These are phyloP conservation scores for Chesias legatella DNA, from an alignment of 2,888 invertebrate species.

Conservation along the genomic window DNA sequence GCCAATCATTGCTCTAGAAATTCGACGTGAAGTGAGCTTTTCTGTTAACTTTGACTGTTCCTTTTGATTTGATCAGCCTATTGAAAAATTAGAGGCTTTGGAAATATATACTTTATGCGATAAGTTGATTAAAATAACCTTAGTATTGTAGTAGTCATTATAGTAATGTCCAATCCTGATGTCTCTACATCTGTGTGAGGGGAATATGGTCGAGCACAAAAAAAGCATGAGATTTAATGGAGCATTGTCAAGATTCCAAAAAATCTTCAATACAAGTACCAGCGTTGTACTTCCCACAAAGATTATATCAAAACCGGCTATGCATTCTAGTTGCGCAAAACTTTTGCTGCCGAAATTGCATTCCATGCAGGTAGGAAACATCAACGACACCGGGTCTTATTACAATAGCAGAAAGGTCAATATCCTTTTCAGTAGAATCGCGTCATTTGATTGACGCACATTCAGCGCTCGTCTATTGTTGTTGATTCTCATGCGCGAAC, in stretches of 20 bases:
- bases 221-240: slow-evolving; percentile 3
- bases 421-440: slow-evolving; percentile 24
- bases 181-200: background rate
- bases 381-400: slow-evolving; percentile 23
- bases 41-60: too few species aligned
- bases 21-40: too few species aligned
- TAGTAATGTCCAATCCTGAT: too few species aligned
- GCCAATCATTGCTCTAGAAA: too few species aligned
- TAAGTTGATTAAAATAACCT: too few species aligned
- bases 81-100: too few species aligned
- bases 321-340: slow-evolving; percentile 50
- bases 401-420: slow-evolving; percentile 24
- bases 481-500: slow-evolving; percentile 65
- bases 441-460: slow-evolving; percentile 38
- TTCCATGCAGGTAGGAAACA: slow-evolving; percentile 32
- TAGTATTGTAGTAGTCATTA: too few species aligned
- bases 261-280: slow-evolving; percentile 15
- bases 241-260: slow-evolving; percentile 15
- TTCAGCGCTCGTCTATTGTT: slow-evolving; percentile 54
- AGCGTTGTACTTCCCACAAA: slow-evolving; percentile 37
- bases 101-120: too few species aligned
- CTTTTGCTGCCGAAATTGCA: slow-evolving; percentile 45
- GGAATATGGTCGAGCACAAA: background rate
- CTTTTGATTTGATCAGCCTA: too few species aligned
- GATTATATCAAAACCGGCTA: slow-evolving; percentile 46